Conservation (phyloP, 2,113 vertebrate species). For the Athene noctua region DNA sequence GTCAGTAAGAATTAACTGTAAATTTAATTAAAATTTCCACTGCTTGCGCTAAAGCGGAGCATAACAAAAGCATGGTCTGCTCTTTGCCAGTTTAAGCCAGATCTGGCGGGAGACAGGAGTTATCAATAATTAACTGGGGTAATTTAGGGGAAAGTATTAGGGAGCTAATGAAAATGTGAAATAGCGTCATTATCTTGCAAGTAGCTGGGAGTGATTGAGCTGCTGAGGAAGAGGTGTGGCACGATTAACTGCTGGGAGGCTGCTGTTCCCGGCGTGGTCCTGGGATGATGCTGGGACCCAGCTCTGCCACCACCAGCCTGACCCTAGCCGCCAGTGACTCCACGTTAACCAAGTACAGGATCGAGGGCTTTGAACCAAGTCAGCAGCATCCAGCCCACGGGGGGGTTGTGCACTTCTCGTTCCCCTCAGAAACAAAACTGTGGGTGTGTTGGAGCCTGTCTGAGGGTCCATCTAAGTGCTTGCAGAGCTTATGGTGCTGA, state of each 20-base stretch:
- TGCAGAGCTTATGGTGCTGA: neutral
- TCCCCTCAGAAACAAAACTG: neutral
- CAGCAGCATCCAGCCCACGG: accelerated
- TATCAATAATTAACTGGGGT: conserved; percentile 61
- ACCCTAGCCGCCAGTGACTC: neutral
- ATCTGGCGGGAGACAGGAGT: neutral
- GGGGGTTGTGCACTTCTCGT: accelerated
- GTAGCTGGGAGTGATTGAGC: neutral
- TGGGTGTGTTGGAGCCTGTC: neutral
- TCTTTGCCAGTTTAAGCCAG: neutral
- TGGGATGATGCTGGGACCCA: neutral
- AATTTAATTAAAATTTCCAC: conserved; percentile 31
- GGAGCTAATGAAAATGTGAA: conserved; percentile 47
- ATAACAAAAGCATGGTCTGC: neutral
- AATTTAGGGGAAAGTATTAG: conserved; percentile 35
- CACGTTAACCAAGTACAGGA: accelerated
- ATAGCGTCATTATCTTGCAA: neutral
- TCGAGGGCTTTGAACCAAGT: neutral
- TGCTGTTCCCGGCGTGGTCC: accelerated
- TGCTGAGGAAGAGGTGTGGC: neutral
- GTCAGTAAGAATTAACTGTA: conserved; percentile 34
- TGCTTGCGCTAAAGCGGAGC: neutral
- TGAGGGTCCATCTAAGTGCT: neutral
- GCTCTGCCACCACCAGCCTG: accelerated
- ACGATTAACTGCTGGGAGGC: accelerated